Conservation (phyloP, 1,140 invertebrate genomes). For the Apocrypta bakeri region DNA sequence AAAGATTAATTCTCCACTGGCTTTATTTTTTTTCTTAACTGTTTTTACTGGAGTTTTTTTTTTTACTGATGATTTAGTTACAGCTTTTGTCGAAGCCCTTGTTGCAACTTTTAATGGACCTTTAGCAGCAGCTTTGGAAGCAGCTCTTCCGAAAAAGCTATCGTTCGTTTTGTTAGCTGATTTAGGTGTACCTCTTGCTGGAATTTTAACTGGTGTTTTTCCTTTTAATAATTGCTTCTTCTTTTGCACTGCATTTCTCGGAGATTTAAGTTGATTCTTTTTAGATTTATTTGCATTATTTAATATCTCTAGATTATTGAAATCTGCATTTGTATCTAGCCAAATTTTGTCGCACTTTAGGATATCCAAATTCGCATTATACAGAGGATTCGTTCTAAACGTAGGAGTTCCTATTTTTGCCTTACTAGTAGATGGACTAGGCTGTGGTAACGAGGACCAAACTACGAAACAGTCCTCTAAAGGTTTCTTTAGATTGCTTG, state of each 20-base stretch:
- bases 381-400: background rate
- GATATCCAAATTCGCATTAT: slow-evolving; percentile 3
- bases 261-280: slow-evolving; percentile 19
- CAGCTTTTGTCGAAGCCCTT: background rate
- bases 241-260: background rate
- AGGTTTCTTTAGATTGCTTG: background rate
- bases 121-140: background rate
- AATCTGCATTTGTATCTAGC: slow-evolving; percentile 17
- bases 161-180: background rate
- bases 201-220: background rate
- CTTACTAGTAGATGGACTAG: slow-evolving; percentile 8
- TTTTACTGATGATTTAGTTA: slow-evolving; percentile 7
- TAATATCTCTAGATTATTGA: slow-evolving; percentile 9
- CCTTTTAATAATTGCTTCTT: slow-evolving; percentile 7
- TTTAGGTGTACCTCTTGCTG: background rate
- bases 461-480: slow-evolving; percentile 46
- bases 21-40: slow-evolving; percentile 1
- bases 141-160: background rate
- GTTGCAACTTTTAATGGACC: background rate
- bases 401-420: background rate
- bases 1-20: slow-evolving; percentile 42
- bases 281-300: slow-evolving; percentile 42
- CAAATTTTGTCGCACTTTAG: slow-evolving; percentile 36
- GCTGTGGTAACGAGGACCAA: slow-evolving; percentile 38
- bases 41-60: background rate